These are phyloP conservation scores for Eristalis pertinax DNA, from an alignment of 2,888 invertebrate species.

Conservation along the genomic window DNA sequence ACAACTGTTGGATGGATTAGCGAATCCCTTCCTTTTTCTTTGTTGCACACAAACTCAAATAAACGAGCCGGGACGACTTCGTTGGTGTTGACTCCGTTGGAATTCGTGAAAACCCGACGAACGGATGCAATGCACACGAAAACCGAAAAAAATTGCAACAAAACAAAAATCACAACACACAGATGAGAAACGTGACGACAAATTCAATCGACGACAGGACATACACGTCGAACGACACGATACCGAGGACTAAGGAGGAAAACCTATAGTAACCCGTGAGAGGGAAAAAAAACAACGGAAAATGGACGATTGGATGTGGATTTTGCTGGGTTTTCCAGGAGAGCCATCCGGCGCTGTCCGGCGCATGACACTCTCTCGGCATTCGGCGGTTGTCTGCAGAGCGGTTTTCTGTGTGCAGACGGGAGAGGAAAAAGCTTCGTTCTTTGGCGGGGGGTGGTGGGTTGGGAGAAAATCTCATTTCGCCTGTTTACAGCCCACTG, in stretches of 20 bases:
- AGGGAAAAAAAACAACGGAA: slow-evolving; percentile 55
- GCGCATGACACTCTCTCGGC: not conserved
- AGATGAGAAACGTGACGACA: slow-evolving; percentile 39
- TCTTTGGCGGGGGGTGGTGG: not conserved
- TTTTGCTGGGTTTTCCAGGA: slow-evolving; percentile 46
- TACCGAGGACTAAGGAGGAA: slow-evolving; percentile 68
- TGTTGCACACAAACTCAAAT: not conserved
- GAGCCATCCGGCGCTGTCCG: not conserved
- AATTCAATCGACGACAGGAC: slow-evolving; percentile 59
- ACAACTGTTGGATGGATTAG: not conserved
- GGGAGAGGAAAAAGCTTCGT: slow-evolving; percentile 19
- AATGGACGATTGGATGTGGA: slow-evolving; percentile 40
- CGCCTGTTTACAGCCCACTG: slow-evolving; percentile 62
- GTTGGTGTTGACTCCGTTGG: slow-evolving; percentile 4
- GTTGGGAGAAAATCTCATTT: slow-evolving; percentile 27
- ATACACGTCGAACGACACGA: slow-evolving; percentile 59
- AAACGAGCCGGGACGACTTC: not conserved
- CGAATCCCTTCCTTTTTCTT: not conserved
- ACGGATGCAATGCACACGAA: not conserved
- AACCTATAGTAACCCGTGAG: slow-evolving; percentile 49
- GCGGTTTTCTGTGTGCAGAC: slow-evolving; percentile 52
- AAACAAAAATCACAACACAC: not conserved
- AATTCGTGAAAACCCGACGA: slow-evolving; percentile 5
- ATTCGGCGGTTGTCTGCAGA: not conserved
- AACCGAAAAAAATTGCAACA: slow-evolving; percentile 11